These are phyloP conservation scores for Agrilus mali DNA, from an alignment of 2,888 invertebrate genomes.

Conservation along the genomic window DNA sequence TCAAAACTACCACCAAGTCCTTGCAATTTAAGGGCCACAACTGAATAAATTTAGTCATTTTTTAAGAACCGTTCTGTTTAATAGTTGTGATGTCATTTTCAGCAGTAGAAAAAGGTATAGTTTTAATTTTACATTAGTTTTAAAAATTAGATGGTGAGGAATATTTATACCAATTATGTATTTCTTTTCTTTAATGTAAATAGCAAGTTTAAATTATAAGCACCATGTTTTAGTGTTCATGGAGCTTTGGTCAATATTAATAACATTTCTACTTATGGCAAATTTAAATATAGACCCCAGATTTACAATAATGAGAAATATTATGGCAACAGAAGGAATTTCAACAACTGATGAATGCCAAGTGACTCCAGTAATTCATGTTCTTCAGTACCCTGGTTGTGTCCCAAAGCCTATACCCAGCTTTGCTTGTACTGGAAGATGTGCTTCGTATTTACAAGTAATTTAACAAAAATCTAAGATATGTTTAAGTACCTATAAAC, in stretches of 20 bases:
- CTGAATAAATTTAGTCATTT: too few species aligned
- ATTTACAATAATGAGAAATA: constrained; percentile 15
- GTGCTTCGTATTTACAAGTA: constrained; percentile 87
- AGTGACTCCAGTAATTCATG: constrained; percentile 84
- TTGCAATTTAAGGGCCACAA: too few species aligned
- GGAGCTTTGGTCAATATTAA: constrained; percentile 15
- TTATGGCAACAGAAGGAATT: constrained; percentile 24
- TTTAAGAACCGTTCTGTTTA: too few species aligned
- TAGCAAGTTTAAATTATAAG: too few species aligned
- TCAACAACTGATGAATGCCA: constrained; percentile 64
- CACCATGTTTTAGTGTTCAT: too few species aligned
- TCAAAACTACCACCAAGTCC: too few species aligned
- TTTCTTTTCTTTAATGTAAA: too few species aligned
- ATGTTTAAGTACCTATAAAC: background rate
- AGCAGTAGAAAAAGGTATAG: too few species aligned
- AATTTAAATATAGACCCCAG: constrained; percentile 30
- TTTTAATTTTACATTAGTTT: too few species aligned
- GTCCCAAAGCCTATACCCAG: constrained; percentile 87
- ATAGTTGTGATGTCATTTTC: too few species aligned
- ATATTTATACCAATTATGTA: too few species aligned
- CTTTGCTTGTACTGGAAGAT: constrained; percentile 83
- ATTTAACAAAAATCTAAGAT: constrained; percentile 5
- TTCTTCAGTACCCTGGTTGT: constrained; percentile 82
- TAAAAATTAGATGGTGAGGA: too few species aligned
- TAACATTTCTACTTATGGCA: constrained; percentile 22